phyloP scores from a whole-genome alignment of 2,888 invertebrate genomes.

The Brachyopa scutellaris region DNA sequence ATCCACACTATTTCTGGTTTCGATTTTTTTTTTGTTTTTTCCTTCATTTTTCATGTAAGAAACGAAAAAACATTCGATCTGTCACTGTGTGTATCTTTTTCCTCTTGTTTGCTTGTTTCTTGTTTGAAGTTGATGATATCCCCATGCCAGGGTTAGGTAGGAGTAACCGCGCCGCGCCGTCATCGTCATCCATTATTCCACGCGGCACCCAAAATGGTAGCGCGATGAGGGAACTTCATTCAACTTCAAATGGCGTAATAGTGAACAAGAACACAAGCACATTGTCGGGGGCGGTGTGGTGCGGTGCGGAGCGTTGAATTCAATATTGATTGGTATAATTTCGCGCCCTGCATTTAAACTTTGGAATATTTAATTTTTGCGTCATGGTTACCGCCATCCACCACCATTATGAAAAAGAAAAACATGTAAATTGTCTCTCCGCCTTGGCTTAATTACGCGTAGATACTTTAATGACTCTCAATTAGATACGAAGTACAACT shows the following conservation, averaged over 20 bases:
- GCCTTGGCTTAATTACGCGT: conserved; percentile 33
- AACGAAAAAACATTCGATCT: background rate
- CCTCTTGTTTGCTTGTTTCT: conserved; percentile 28
- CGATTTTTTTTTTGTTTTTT: conserved; percentile 46
- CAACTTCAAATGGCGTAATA: conserved; percentile 38
- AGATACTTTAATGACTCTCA: conserved; percentile 37
- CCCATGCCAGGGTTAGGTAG: conserved; percentile 58
- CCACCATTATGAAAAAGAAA: conserved; percentile 3
- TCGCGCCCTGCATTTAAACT: conserved; percentile 56
- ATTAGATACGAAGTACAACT: conserved; percentile 28
- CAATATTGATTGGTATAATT: conserved; percentile 66
- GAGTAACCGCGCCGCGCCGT: conserved; percentile 45
- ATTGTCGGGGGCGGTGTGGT: background rate
- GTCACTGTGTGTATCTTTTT: conserved; percentile 37
- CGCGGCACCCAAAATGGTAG: conserved; percentile 69
- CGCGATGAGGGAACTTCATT: conserved; percentile 55
- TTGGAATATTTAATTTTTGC: conserved; percentile 63
- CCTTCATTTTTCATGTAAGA: background rate
- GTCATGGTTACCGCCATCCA: conserved; percentile 27
- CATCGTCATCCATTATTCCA: conserved; percentile 69
- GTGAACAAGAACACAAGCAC: too few species aligned
- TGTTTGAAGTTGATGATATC: conserved; percentile 31
- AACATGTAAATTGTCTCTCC: background rate
- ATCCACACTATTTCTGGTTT: conserved; percentile 55
- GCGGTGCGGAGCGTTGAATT: conserved; percentile 24